phyloP scores from a whole-genome alignment of 2,797 vertebrate species.

The Cyclopterus lumpus region DNA sequence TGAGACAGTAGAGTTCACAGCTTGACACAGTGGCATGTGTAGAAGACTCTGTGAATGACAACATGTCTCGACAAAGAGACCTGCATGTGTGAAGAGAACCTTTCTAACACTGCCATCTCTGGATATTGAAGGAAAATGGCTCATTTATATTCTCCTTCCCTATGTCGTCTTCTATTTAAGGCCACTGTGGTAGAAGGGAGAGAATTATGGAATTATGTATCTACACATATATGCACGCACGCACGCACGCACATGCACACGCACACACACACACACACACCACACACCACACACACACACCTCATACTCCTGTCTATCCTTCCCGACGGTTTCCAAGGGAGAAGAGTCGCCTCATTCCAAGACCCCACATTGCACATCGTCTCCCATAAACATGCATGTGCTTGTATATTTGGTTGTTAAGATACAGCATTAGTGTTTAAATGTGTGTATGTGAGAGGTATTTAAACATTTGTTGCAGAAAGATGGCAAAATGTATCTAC shows the following conservation, averaged over 20 bases:
- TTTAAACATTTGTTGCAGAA: neutral
- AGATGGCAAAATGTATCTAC: neutral
- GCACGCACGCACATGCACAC: neutral
- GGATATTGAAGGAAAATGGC: conserved; percentile 10
- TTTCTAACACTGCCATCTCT: conserved; percentile 6
- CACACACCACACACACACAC: neutral
- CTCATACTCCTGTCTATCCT: conserved; percentile 6
- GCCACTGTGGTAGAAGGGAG: neutral
- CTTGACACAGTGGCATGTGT: neutral
- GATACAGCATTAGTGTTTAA: conserved; percentile 13
- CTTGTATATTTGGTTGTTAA: neutral
- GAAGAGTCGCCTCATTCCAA: neutral
- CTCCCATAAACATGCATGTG: neutral
- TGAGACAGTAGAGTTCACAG: conserved; percentile 31
- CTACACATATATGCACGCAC: conserved; percentile 2
- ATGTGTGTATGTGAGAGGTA: neutral
- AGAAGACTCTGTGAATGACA: conserved; percentile 27
- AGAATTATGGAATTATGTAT: conserved; percentile 5
- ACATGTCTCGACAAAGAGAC: neutral
- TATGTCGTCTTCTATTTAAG: conserved; percentile 12
- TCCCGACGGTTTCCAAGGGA: neutral
- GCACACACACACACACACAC: no score
- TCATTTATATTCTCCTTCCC: neutral
- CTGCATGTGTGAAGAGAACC: conserved; percentile 25
- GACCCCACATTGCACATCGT: neutral